Base-by-base conservation (phyloP, 2,797 vertebrate species). In the Mormyrops attenuatus region DNA sequence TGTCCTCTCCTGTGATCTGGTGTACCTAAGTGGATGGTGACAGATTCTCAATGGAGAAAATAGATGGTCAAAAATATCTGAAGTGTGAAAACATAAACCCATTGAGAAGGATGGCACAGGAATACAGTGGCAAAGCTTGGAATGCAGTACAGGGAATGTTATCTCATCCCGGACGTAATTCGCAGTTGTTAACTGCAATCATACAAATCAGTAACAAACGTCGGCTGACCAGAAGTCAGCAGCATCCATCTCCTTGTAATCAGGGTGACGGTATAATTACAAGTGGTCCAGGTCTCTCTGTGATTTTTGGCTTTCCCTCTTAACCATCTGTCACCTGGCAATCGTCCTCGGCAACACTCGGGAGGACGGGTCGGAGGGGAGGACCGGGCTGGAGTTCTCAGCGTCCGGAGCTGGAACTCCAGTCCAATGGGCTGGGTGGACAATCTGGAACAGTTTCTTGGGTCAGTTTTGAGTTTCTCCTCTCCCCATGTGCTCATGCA, bases 281-380 rank as follows among this genome's bases (percentile, higher is more conserved):
- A 11, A 8, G 8, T 15, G 44, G 11, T 63, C 5, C 60, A 22
- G 57, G 41, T 88, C 17, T 13, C 41, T 41, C 41, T 41, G n/a
- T 22, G 87, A 47, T 44, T 57, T 87, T 86, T 87, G 47, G 47
- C 84, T n/a, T 53, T 9, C 17, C 38, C 22, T 13, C 15, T 38
- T 17, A 52, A 44, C 57, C 89, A 52, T 89, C 85, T 87, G 89
- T 73, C 63, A 87, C 30, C 20, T 73, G 60, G 85, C 47, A 41
- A 15, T 60, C 7, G 15, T 49, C 77, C 73, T 87, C 47, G 7
- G 55, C 57, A 41, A 55, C 69, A 20, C 44, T 86, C 47, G 1
- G 26, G 26, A 30, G 26, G 26, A 30, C 9, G 2, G 73, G 52
- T 34, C 50, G 73, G 73, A 53, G 20, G 88, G 66, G 44, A 52